Evolutionary conservation across 2,797 vertebrate genomes (phyloP).

Genomic region (Zenarchopterus dispar): DNA sequence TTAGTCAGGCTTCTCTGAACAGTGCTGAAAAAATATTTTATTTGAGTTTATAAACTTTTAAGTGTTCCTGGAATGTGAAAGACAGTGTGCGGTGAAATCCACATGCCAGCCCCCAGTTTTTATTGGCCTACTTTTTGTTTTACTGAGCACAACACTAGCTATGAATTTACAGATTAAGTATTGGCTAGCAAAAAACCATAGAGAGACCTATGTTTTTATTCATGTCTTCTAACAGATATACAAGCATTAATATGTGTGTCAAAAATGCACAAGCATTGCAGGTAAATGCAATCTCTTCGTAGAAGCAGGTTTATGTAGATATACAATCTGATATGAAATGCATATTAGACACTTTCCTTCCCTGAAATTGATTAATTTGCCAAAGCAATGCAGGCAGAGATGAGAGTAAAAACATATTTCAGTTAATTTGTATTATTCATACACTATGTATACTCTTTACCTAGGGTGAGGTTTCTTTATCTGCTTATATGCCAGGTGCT

Average conservation of each 20-base stretch:
- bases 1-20: conserved; percentile 38
- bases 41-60: conserved; percentile 27
- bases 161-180: not conserved
- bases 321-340: conserved; percentile 11
- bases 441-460: not conserved
- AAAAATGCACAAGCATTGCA: not conserved
- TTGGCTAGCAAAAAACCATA: not conserved
- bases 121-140: conserved; percentile 12
- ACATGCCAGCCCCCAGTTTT: not conserved
- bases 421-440: conserved; percentile 26
- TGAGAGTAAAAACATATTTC: not conserved
- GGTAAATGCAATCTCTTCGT: too few relatives aligned
- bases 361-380: conserved; percentile 15
- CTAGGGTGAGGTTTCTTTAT: conserved; percentile 13
- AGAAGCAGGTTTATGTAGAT: conserved; percentile 4
- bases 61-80: conserved; percentile 20
- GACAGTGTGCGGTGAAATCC: conserved; percentile 13
- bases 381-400: not conserved
- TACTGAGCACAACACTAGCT: not conserved
- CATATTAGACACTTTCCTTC: conserved; percentile 2
- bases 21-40: conserved; percentile 11
- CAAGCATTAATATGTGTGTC: not conserved
- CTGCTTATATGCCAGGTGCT: conserved; percentile 38
- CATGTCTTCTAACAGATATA: not conserved
- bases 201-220: not conserved